phyloP scores from a whole-genome alignment of 2,888 invertebrate species.

The Lucinisca nassula region DNA sequence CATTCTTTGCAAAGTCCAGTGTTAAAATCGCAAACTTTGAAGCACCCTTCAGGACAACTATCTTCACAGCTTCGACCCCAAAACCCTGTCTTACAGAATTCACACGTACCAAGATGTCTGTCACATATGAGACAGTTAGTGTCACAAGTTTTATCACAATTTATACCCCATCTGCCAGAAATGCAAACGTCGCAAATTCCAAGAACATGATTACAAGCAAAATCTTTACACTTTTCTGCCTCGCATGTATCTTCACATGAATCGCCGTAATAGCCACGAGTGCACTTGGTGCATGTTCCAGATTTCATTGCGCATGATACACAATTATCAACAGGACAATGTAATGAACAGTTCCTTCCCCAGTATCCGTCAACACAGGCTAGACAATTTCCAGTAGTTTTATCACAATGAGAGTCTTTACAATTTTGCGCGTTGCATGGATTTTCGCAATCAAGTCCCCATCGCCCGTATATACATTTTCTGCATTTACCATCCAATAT shows the following conservation, averaged over 20 bases:
- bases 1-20: not conserved
- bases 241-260: not conserved
- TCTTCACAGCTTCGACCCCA: not conserved
- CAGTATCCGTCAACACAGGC: conserved; percentile 42
- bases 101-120: conserved; percentile 7
- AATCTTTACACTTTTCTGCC: not conserved
- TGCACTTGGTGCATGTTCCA: conserved; percentile 26
- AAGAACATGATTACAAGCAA: not conserved
- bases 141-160: conserved; percentile 21
- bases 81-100: not conserved
- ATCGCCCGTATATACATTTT: conserved; percentile 16
- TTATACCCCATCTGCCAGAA: conserved; percentile 27
- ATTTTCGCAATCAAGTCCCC: conserved; percentile 40
- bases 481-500: conserved; percentile 23
- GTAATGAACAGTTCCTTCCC: conserved; percentile 45
- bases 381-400: conserved; percentile 36
- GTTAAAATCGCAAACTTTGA: not conserved
- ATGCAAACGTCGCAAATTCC: conserved; percentile 9
- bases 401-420: conserved; percentile 14
- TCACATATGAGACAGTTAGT: conserved; percentile 35
- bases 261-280: not conserved
- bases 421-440: conserved; percentile 37
- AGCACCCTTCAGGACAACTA: not conserved
- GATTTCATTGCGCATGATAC: not conserved
- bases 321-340: conserved; percentile 33